These are phyloP conservation scores for Onychostoma macrolepis DNA, from an alignment of 2,113 vertebrate species.

Conservation along the genomic window DNA sequence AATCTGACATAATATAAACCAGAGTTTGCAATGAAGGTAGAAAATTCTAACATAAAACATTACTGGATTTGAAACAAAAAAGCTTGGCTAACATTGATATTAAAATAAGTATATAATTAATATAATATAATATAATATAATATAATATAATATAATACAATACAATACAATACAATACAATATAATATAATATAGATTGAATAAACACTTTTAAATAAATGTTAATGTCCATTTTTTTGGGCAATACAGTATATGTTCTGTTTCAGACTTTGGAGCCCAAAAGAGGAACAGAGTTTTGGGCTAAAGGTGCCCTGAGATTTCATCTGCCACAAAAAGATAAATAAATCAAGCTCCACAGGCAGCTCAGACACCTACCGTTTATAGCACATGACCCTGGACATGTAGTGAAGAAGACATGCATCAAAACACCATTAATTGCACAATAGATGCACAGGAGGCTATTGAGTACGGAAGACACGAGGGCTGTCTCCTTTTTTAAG, in stretches of 20 bases:
- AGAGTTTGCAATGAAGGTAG: background rate
- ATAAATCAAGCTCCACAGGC: slow-evolving; percentile 60
- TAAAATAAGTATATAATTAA: too few species aligned
- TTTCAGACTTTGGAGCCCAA: slow-evolving; percentile 4
- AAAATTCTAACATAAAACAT: background rate
- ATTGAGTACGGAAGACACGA: slow-evolving; percentile 36
- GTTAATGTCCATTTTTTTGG: background rate
- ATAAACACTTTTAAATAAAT: background rate
- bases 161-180: too few species aligned
- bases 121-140: background rate
- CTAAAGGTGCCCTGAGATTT: slow-evolving; percentile 43
- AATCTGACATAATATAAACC: background rate
- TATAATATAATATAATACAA: background rate
- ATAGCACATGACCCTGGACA: slow-evolving; percentile 54
- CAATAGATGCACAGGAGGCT: slow-evolving; percentile 51
- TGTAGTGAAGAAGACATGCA: slow-evolving; percentile 55
- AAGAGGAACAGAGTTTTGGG: slow-evolving; percentile 30
- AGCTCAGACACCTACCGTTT: slow-evolving; percentile 53
- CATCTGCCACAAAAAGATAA: slow-evolving; percentile 55
- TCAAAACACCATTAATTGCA: slow-evolving; percentile 64
- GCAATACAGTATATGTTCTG: background rate
- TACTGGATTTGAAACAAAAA: background rate
- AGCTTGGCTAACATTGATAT: background rate
- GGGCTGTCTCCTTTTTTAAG: slow-evolving; percentile 48
- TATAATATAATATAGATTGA: too few species aligned